Base-by-base conservation (phyloP, 1,140 invertebrate species). In the Pristionchus pacificus region DNA sequence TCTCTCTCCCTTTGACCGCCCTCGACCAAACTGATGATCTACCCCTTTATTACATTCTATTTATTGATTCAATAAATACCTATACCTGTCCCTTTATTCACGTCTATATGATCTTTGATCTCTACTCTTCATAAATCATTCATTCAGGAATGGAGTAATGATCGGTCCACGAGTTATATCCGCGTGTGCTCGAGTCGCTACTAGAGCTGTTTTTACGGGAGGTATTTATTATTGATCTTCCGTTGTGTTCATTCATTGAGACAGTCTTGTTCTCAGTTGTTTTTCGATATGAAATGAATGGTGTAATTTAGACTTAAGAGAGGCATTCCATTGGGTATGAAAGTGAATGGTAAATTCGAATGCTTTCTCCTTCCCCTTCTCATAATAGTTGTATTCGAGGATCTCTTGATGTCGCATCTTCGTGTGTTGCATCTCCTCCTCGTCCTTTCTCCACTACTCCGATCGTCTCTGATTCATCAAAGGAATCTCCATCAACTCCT, bases 181-280 rank as follows among this genome's bases (percentile, higher is more conserved):
- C 14, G 63, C 72, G 58, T 76, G 74, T 65, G 75, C 72, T 33
- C 32, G 75, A 15, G 55, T 76, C 2, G 75, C 72, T 13, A 65
- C 71, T n/a, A 59, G 75, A 66, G 75, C 75, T 24, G 72, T 75
- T 25, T 70, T 76, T 27, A 65, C 75, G 24, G 72, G 72, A 49
- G 38, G 38, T 49, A n/a, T n/a, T n/a, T n/a, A n/a, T n/a, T n/a
- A n/a, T n/a, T n/a, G n/a, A n/a, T n/a, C n/a, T n/a, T n/a, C n/a
- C n/a, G n/a, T n/a, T n/a, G n/a, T n/a, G n/a, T n/a, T n/a, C n/a
- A n/a, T n/a, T n/a, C n/a, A n/a, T n/a, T n/a, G n/a, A n/a, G n/a
- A n/a, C n/a, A n/a, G n/a, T n/a, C n/a, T n/a, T n/a, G n/a, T n/a
- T n/a, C n/a, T n/a, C n/a, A n/a, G n/a, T n/a, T n/a, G n/a, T n/a